These are phyloP conservation scores for Chymomyza caudatula DNA, from an alignment of 2,888 invertebrate species.

Conservation along the genomic window DNA sequence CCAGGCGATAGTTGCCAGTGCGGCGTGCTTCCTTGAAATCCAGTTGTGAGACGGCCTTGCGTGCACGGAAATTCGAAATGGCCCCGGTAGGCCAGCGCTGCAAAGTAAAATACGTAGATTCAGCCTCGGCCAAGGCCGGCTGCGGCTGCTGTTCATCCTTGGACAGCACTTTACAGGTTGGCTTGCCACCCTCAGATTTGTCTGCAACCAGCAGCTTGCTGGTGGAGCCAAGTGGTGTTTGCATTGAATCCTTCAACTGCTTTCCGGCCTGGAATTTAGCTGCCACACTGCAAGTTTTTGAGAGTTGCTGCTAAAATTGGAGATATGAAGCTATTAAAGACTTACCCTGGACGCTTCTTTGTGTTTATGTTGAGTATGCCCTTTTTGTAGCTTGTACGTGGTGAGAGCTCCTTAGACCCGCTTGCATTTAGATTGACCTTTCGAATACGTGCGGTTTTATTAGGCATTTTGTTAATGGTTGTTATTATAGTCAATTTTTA, in stretches of 20 bases:
- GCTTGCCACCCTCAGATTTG: no score
- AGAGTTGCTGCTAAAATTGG: background rate
- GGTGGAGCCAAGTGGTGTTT: conserved; percentile 62
- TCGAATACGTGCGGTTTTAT: conserved; percentile 45
- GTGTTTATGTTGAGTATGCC: conserved; percentile 6
- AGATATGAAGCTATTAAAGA: background rate
- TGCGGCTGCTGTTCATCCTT: background rate
- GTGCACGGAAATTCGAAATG: conserved; percentile 59
- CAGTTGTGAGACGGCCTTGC: conserved; percentile 74
- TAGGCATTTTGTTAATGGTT: conserved; percentile 27
- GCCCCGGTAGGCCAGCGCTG: conserved; percentile 56
- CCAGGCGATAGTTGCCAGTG: conserved; percentile 47
- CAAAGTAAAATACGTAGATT: conserved; percentile 38
- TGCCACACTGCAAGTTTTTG: background rate
- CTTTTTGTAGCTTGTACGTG: conserved; percentile 45
- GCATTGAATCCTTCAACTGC: conserved; percentile 24
- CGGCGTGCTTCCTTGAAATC: conserved; percentile 71
- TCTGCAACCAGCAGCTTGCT: conserved; percentile 50
- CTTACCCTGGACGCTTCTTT: conserved; percentile 29
- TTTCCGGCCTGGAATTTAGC: background rate
- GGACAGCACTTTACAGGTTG: conserved; percentile 8
- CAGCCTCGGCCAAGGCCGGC: background rate
- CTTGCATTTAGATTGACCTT: background rate
- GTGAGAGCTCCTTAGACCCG: conserved; percentile 20
- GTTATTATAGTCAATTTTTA: background rate